Evolutionary conservation across 2,888 invertebrate genomes (phyloP), one percentile per base, ranked within the genome.

Genomic region (Tortricodes alternella): DNA sequence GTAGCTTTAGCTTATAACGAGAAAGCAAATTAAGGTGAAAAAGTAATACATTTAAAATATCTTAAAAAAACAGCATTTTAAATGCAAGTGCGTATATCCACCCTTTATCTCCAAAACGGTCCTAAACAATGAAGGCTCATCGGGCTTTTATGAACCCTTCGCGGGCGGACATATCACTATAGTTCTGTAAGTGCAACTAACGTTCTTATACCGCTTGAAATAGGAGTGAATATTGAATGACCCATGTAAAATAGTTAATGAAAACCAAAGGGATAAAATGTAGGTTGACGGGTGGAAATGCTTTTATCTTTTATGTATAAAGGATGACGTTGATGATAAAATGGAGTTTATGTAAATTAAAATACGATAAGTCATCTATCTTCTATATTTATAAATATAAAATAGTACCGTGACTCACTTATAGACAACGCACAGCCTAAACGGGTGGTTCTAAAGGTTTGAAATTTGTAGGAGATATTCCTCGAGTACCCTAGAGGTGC

Each of bases 101-200:
- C 15, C 49, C 50, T 50, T 58, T 58, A 49, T 49, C 41, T 41
- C 35, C 48, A 53, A 53, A 46, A 53, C 55, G 41, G 35, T 32
- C 46, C 46, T 49, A 58, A 53, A 58, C 53, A 58, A 58, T 58
- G 49, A 53, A 44, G 32, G 38, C 38, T 32, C 48, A 53, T 58
- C 35, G 34, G 48, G 46, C 41, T 48, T 46, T 35, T 48, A 55
- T 55, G 46, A 58, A 58, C 58, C 53, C 49, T 23, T 38, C 48
- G 53, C 37, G 53, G 48, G 43, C 35, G 44, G 38, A 44, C 53
- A 37, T 53, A 48, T 43, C 43, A 53, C 43, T 53, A 41, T 24
- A 18, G 29, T 46, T 8, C 11, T n/a, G n/a, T n/a, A n/a, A n/a
- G n/a, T n/a, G n/a, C 7, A 19, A 23, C 32, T 11, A 18, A 18